Evolutionary conservation across 2,888 invertebrate species (phyloP).

Genomic region (Taphrorychus bicolor): DNA sequence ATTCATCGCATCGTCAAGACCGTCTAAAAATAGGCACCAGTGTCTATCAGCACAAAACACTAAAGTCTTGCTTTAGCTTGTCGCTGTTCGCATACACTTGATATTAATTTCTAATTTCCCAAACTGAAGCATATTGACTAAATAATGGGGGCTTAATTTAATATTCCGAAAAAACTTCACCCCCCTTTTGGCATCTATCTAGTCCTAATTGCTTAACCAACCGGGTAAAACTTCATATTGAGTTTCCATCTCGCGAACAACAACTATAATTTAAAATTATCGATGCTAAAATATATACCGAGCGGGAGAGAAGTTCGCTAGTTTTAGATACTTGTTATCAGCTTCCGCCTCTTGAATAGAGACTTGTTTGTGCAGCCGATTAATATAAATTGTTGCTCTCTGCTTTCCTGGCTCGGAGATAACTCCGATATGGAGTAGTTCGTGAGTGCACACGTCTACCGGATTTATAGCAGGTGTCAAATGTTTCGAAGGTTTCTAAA

Average conservation of each 20-base stretch:
- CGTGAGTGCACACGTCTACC: conserved; percentile 19
- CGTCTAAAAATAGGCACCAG: background rate
- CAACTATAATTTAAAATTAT: conserved; percentile 17
- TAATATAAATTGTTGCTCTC: conserved; percentile 45
- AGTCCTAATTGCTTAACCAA: conserved; percentile 12
- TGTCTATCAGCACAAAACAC: background rate
- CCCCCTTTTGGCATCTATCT: background rate
- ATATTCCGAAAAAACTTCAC: conserved; percentile 6
- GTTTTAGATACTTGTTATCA: conserved; percentile 23
- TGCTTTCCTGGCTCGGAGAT: conserved; percentile 41
- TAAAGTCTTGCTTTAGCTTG: background rate
- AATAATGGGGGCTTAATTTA: background rate
- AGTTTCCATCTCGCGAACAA: conserved; percentile 5
- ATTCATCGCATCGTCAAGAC: no score
- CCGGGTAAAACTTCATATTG: conserved; percentile 9
- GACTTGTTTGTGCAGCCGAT: conserved; percentile 44
- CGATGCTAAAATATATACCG: conserved; percentile 15
- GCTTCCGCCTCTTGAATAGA: conserved; percentile 23
- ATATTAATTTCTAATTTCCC: background rate
- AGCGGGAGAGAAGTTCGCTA: conserved; percentile 9
- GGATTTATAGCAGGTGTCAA: conserved; percentile 33
- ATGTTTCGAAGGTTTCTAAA: conserved; percentile 3
- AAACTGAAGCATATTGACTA: conserved; percentile 3
- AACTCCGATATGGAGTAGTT: conserved; percentile 42
- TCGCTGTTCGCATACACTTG: background rate